phyloP scores from a whole-genome alignment of 2,888 invertebrate species.

The Julus scandinavius region DNA sequence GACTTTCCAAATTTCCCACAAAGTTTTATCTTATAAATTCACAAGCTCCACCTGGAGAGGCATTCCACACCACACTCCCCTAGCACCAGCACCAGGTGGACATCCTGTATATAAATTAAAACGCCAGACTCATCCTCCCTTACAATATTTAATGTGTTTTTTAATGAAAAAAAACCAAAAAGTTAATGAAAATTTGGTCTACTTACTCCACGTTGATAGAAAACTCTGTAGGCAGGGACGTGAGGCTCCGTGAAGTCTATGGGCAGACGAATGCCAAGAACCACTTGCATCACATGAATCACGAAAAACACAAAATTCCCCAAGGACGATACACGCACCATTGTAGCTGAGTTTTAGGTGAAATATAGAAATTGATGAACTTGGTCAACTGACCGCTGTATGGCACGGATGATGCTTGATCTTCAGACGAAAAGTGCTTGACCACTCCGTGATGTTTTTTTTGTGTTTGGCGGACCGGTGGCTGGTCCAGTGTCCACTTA shows the following conservation, averaged over 20 bases:
- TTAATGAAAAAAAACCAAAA: neutral
- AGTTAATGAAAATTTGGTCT: neutral
- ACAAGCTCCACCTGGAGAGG: no score
- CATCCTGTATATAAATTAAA: slow-evolving; percentile 12
- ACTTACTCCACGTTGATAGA: slow-evolving; percentile 82
- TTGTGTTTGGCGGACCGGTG: neutral
- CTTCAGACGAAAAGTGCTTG: neutral
- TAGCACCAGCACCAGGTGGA: neutral
- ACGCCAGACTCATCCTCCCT: neutral
- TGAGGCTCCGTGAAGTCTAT: slow-evolving; percentile 59
- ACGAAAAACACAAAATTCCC: slow-evolving; percentile 39
- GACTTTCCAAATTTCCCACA: no score
- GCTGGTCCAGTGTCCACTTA: neutral
- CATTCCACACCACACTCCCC: neutral
- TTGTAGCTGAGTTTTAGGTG: neutral
- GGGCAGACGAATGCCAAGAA: slow-evolving; percentile 58
- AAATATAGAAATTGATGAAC: neutral
- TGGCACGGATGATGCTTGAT: no score
- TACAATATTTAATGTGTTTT: slow-evolving; percentile 23
- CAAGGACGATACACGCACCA: slow-evolving; percentile 47
- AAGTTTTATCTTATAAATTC: no score
- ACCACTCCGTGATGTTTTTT: neutral
- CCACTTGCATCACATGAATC: slow-evolving; percentile 19
- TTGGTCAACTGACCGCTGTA: neutral
- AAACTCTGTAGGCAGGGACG: slow-evolving; percentile 64